These are phyloP conservation scores for Heliornis fulica DNA, from an alignment of 2,113 vertebrate species.

Conservation along the genomic window DNA sequence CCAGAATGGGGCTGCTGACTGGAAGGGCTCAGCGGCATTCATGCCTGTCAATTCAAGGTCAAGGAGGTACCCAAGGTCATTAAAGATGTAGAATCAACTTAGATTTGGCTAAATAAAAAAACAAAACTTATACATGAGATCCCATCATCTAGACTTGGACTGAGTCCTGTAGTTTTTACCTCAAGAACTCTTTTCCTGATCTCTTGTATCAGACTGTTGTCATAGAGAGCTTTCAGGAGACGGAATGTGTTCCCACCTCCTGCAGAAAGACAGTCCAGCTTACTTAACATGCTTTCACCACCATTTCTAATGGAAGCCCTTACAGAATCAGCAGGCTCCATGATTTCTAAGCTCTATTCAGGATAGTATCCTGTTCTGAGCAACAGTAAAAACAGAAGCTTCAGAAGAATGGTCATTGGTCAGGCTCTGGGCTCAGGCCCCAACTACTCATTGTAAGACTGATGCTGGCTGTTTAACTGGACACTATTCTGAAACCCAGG, in stretches of 20 bases:
- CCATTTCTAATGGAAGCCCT: not conserved
- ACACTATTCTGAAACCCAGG: not conserved
- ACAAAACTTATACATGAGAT: not conserved
- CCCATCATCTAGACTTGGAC: not conserved
- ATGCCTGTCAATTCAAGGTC: not conserved
- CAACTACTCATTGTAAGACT: not conserved
- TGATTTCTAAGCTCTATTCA: not conserved
- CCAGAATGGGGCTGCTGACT: not conserved
- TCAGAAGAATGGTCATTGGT: not conserved
- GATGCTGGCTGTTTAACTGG: not conserved
- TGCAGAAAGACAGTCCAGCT: conserved; percentile 34
- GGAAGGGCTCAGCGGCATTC: not conserved
- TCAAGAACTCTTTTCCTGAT: conserved; percentile 83
- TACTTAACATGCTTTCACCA: not conserved
- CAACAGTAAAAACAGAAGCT: not conserved
- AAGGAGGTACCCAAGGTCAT: not conserved
- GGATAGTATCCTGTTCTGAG: not conserved
- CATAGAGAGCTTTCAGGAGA: conserved; percentile 86
- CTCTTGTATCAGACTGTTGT: conserved; percentile 79
- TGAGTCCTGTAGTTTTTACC: conserved; percentile 55
- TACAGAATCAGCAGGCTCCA: not conserved
- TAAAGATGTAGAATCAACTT: not conserved
- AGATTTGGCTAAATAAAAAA: not conserved
- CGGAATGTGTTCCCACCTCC: conserved; percentile 91
- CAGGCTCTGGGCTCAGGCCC: not conserved